Evolutionary conservation across 1,140 invertebrate species (phyloP), one percentile per base, ranked within the genome.

Genomic region (Gerris buenoi): DNA sequence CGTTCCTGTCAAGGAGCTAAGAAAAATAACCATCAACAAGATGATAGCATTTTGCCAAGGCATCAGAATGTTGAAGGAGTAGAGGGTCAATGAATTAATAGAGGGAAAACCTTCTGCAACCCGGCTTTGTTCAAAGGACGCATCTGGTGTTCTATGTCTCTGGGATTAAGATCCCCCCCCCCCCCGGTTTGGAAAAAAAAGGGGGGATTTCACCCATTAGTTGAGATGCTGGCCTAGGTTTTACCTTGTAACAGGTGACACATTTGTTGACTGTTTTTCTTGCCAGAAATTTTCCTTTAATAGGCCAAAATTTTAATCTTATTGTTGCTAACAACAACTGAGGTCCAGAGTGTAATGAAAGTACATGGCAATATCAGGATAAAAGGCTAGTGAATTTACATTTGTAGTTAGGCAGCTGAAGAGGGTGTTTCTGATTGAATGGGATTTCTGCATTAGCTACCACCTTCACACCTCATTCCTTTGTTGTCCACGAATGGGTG

Each of bases 321-420:
- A 69, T n/a, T 15, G 18, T 22, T 18, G 68, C 27, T 29, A 66
- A 57, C 15, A 71, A 10, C n/a, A 26, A 0, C 71, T 56, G 73
- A 25, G 71, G 68, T 15, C 73, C 73, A 26, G 66, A 68, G 66
- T 78, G 76, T n/a, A 74, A 70, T 60, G 71, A 63, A 68, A 59
- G 23, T 23, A 46, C 10, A 67, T 77, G 75, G 63, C 72, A 69
- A 65, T 74, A 46, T 76, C 76, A 5, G 76, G 27, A 14, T 74
- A 25, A 65, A 69, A 72, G 68, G 76, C n/a, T 56, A 13, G 10
- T 13, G n/a, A 56, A 56, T 13, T 56, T 56, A n/a, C n/a, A 56
- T 22, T 60, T 60, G 23, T 60, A 22, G 23, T 76, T 74, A 77
- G 1, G 75, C 18, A 46, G 5, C 5, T 10, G 33, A 10, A 46